Conservation (phyloP, 2,113 vertebrate species). For the Perccottus glenii region DNA sequence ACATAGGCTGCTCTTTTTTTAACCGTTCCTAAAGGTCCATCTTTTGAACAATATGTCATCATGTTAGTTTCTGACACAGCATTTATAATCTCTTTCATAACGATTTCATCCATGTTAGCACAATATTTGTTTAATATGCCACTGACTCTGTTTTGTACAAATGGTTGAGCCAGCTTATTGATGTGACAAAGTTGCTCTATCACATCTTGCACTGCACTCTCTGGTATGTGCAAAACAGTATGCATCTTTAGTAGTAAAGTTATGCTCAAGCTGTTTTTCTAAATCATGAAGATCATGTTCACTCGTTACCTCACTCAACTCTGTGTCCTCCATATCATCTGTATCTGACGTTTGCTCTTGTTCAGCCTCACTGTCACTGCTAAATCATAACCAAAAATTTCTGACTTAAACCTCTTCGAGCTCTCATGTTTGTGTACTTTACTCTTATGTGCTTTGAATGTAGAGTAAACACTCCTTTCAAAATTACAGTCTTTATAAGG, state of each 20-base stretch:
- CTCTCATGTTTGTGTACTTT: not conserved
- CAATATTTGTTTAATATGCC: not conserved
- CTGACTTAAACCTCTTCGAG: conserved; percentile 6
- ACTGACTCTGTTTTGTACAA: not conserved
- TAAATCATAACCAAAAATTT: conserved; percentile 5
- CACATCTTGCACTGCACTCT: conserved; percentile 15
- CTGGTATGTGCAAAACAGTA: not conserved
- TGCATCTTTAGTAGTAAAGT: not conserved
- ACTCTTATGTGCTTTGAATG: conserved; percentile 12
- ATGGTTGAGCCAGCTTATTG: not conserved
- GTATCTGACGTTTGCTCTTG: not conserved
- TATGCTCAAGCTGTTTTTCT: conserved; percentile 19
- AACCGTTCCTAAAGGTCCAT: not conserved
- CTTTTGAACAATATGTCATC: not conserved
- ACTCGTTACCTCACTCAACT: not conserved
- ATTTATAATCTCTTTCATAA: not conserved
- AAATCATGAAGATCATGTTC: conserved; percentile 1
- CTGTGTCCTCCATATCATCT: not conserved
- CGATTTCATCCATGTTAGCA: not conserved
- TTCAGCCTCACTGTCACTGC: not conserved
- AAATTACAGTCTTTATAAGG: conserved; percentile 6
- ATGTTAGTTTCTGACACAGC: conserved; percentile 8
- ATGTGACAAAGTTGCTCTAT: conserved; percentile 17
- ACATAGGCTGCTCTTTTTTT: not conserved
- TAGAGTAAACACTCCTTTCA: conserved; percentile 21